These are phyloP conservation scores for Dunckerocampus dactyliophorus DNA, from an alignment of 2,113 vertebrate species.

Conservation along the genomic window DNA sequence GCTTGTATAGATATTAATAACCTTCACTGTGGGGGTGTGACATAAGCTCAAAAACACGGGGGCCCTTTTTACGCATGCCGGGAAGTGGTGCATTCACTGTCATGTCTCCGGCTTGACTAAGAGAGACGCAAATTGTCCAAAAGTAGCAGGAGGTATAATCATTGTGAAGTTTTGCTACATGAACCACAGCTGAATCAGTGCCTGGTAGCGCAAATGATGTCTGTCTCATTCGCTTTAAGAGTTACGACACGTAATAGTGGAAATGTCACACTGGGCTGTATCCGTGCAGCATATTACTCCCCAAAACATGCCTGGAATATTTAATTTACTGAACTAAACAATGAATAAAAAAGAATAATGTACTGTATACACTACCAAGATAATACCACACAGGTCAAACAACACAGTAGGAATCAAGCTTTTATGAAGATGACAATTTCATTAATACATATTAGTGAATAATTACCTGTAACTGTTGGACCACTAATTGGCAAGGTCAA, in stretches of 20 bases:
- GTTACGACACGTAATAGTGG: conserved; percentile 14
- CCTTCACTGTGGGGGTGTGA: conserved; percentile 33
- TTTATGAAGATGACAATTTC: too few relatives aligned
- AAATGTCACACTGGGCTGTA: conserved; percentile 16
- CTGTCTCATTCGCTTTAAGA: conserved; percentile 27
- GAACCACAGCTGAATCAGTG: conserved; percentile 8
- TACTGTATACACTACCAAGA: too few relatives aligned
- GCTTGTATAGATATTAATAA: conserved; percentile 61
- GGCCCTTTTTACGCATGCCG: conserved; percentile 20
- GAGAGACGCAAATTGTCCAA: conserved; percentile 29
- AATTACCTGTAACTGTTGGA: too few relatives aligned
- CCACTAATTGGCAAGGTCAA: too few relatives aligned
- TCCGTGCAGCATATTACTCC: conserved; percentile 29
- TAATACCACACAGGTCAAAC: too few relatives aligned
- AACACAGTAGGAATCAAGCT: too few relatives aligned
- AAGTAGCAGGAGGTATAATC: conserved; percentile 23
- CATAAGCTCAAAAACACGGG: conserved; percentile 29
- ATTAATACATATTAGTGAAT: too few relatives aligned
- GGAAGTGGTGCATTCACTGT: conserved; percentile 22
- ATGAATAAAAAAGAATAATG: conserved; percentile 9
- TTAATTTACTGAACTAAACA: conserved; percentile 43
- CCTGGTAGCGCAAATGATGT: conserved; percentile 13
- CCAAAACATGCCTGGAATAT: conserved; percentile 48
- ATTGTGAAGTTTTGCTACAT: conserved; percentile 8
- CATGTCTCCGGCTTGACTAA: conserved; percentile 25